Conservation (phyloP, 2,113 vertebrate species). For the Chiloscyllium plagiosum region DNA sequence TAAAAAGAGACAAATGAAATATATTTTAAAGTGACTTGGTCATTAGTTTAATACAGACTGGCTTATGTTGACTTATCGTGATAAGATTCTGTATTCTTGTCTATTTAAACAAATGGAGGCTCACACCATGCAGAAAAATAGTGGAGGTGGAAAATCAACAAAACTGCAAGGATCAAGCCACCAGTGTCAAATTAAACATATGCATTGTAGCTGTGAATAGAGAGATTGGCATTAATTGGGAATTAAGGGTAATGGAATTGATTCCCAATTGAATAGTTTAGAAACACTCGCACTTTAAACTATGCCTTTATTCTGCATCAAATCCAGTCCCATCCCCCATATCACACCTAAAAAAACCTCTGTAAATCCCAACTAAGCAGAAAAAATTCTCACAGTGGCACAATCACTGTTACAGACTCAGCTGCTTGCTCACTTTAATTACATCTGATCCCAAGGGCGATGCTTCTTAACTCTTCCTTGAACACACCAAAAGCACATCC, state of each 20-base stretch:
- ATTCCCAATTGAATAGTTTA: neutral
- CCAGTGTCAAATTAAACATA: neutral
- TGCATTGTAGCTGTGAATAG: neutral
- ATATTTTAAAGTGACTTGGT: neutral
- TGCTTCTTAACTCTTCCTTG: constrained; percentile 29
- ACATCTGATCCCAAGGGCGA: constrained; percentile 41
- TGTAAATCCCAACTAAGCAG: constrained; percentile 81
- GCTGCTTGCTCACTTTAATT: constrained; percentile 78
- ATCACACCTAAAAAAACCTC: constrained; percentile 50
- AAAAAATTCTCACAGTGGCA: constrained; percentile 73
- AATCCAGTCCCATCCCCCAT: neutral
- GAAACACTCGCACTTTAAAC: neutral
- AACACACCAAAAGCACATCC: constrained; percentile 22
- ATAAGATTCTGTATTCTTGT: neutral
- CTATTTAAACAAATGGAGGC: neutral
- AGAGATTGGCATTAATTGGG: neutral
- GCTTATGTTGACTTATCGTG: neutral
- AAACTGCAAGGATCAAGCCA: neutral
- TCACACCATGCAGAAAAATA: neutral
- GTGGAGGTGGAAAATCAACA: constrained; percentile 11
- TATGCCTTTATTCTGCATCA: constrained; percentile 31
- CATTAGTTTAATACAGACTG: neutral
- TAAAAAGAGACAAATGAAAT: neutral
- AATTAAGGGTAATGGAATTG: neutral
- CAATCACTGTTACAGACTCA: constrained; percentile 75